Evolutionary conservation across 2,797 vertebrate genomes (phyloP).

Genomic region (Sciurus vulgaris): DNA sequence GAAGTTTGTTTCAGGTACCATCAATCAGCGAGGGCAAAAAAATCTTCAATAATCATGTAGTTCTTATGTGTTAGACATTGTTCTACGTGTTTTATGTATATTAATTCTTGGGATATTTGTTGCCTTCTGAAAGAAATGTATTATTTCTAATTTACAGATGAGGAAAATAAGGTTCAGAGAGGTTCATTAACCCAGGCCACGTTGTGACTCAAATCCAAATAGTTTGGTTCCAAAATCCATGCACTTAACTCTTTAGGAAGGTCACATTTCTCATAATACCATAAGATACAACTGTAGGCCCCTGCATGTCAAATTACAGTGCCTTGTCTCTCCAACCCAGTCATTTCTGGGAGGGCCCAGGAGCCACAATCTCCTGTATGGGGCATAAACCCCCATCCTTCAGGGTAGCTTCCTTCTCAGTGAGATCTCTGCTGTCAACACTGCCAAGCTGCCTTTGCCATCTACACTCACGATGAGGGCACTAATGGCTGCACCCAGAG

Average conservation of each 20-base stretch:
- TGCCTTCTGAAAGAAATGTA: constrained; percentile 18
- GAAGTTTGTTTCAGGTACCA: background rate
- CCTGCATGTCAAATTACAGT: background rate
- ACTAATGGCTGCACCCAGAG: fast-evolving
- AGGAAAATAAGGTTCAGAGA: constrained; percentile 57
- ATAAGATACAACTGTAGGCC: background rate
- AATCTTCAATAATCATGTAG: background rate
- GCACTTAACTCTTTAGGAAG: background rate
- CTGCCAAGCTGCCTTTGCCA: background rate
- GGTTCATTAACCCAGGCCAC: background rate
- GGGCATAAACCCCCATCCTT: background rate
- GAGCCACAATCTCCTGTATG: background rate
- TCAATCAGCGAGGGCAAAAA: background rate
- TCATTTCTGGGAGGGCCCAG: background rate
- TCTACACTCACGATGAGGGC: background rate
- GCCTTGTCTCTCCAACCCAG: background rate
- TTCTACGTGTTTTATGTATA: background rate
- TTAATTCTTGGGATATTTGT: background rate
- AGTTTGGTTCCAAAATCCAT: background rate
- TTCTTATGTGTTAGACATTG: background rate
- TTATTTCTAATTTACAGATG: constrained; percentile 15
- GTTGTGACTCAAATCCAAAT: background rate
- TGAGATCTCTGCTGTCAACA: background rate
- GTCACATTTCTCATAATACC: background rate
- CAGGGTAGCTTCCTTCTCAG: background rate